Evolutionary conservation across 2,888 invertebrate species (phyloP).

Genomic region (Monochamus alternatus): DNA sequence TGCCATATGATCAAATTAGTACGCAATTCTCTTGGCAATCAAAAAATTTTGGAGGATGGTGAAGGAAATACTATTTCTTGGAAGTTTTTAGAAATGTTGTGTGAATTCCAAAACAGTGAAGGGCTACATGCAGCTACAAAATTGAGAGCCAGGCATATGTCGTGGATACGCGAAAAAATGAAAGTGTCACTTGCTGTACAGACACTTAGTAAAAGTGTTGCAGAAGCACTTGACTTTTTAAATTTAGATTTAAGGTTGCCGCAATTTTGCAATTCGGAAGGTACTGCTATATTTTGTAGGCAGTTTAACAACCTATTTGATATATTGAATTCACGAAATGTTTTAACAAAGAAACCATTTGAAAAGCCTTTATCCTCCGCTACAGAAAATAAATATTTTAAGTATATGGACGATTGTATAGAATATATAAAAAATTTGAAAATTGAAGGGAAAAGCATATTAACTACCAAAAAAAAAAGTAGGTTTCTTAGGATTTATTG

Average conservation of each 20-base stretch:
- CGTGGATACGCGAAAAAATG: constrained; percentile 47
- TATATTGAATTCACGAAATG: background rate
- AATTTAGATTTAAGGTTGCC: background rate
- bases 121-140: constrained; percentile 52
- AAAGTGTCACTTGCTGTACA: constrained; percentile 1
- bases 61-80: background rate
- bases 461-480: constrained; percentile 36
- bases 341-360: background rate
- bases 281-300: background rate
- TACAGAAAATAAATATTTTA: constrained; percentile 12
- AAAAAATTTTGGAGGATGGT: background rate
- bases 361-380: constrained; percentile 1
- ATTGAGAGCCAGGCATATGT: constrained; percentile 49
- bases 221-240: background rate
- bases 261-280: background rate
- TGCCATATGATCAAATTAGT: constrained; percentile 22
- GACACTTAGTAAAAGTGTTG: background rate
- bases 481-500: constrained; percentile 44
- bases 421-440: constrained; percentile 27
- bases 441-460: constrained; percentile 18
- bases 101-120: constrained; percentile 45
- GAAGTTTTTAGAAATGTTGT: constrained; percentile 39
- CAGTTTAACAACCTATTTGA: background rate
- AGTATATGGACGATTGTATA: constrained; percentile 5
- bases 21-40: background rate